Evolutionary conservation across 2,113 vertebrate species (phyloP).

Genomic region (Dromas ardeola): DNA sequence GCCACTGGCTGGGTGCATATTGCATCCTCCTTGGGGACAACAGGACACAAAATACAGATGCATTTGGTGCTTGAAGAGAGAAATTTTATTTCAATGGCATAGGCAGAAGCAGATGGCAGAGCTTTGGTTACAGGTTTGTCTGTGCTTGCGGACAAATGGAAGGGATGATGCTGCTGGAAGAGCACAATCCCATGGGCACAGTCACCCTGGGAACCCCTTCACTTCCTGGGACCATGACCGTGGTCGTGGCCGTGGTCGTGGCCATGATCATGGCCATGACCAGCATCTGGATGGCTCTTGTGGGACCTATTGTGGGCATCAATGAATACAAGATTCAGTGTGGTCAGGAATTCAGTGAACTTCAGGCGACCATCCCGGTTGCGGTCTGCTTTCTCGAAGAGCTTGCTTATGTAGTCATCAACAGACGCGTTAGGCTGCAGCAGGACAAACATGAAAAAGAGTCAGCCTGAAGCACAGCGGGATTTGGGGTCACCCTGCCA

Average conservation of each 20-base stretch:
- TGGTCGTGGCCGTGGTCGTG: rapidly evolving
- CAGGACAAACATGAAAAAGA: background rate
- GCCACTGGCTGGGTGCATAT: rapidly evolving
- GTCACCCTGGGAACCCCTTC: rapidly evolving
- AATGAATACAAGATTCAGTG: background rate
- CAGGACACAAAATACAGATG: background rate
- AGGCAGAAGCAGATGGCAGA: background rate
- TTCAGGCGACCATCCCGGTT: background rate
- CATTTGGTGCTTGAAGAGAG: background rate
- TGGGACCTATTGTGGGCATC: background rate
- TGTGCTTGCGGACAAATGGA: background rate
- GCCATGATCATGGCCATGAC: rapidly evolving
- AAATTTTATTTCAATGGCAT: background rate
- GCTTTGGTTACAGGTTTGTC: background rate
- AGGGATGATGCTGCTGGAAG: background rate
- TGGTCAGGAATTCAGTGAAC: slow-evolving; percentile 41
- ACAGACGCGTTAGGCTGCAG: rapidly evolving
- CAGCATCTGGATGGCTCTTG: too few species aligned
- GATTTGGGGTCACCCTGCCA: background rate
- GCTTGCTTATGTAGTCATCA: rapidly evolving
- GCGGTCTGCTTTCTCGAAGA: background rate
- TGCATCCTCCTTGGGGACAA: background rate
- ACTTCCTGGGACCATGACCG: rapidly evolving
- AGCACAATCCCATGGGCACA: rapidly evolving
- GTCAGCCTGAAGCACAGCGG: background rate